Base-by-base conservation (phyloP, 2,797 vertebrate genomes). In the Diglossa cyanea region DNA sequence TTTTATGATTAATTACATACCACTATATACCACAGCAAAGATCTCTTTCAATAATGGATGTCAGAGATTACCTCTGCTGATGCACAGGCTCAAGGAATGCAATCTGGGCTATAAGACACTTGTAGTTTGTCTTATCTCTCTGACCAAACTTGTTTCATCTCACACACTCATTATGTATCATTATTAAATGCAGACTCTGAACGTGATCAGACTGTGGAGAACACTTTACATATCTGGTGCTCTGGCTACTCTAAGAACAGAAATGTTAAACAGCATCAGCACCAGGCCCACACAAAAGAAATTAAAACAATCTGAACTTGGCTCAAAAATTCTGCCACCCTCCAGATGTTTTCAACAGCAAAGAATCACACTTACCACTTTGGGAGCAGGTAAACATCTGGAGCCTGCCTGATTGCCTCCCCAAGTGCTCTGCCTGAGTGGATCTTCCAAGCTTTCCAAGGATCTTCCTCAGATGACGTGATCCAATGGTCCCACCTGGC, bases 1-100 rank as follows among this genome's bases (percentile, higher is more conserved):
- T 58, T 87, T 96, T 89, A 74, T 92, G 73, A 79, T 89, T 96
- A 82, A 85, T 81, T 84, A 90, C 83, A 75, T 82, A 63, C 48
- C 26, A 60, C 65, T 77, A 62, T 71, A 77, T 85, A 83, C 76
- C 58, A 72, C 40, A 75, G 70, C 45, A 90, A 94, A 76, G 28
- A 78, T 61, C 50, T 74, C 47, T 86, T 75, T 78, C 80, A 61
- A 50, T 75, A 78, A 76, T 14, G n/a, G 35, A 51, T 84, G 54
- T 31, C 17, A 70, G 58, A 75, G 55, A 90, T 88, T 62, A 91
- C 65, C 23, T 91, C 77, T 58, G 23, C 80, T 81, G 95, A 86
- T 90, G 60, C 33, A 63, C 10, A 37, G 40, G 62, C 60, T 82
- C 3, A 2, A 55, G 37, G 35, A 90, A 90, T 17, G 40, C 67